Percentiles rank a stretch among this genome's conserved stretches.
phyloP scores from a whole-genome alignment of 2,797 vertebrate genomes.

The Chiropotes sagulatus region DNA sequence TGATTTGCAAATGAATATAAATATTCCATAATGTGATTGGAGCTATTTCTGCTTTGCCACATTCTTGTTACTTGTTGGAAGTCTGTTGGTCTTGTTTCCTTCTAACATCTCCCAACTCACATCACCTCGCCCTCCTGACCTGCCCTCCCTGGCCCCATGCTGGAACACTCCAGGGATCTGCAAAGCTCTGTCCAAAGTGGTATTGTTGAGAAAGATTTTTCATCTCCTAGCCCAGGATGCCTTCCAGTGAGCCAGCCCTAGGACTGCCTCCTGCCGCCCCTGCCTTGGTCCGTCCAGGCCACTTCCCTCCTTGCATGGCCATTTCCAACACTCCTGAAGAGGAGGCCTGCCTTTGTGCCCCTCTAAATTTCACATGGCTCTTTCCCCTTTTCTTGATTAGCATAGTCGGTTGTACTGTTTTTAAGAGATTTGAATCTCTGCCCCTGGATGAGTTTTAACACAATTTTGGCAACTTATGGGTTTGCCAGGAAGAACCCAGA shows the following conservation, averaged over 20 bases:
- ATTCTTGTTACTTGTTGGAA: background rate
- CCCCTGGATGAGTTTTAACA: background rate
- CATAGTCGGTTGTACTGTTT: background rate
- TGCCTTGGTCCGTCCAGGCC: no score
- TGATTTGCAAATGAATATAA: background rate
- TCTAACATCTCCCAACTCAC: background rate
- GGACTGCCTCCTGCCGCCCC: no score
- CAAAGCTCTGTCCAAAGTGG: background rate
- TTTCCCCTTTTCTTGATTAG: background rate
- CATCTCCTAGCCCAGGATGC: background rate
- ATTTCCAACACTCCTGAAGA: background rate
- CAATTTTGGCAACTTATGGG: background rate
- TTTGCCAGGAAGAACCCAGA: background rate
- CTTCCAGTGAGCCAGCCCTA: background rate
- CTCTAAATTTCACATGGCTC: background rate
- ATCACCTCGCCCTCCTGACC: background rate
- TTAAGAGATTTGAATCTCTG: background rate
- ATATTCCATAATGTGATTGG: background rate
- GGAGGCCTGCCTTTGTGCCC: background rate
- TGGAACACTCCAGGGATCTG: background rate
- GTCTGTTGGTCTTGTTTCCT: background rate
- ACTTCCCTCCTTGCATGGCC: background rate
- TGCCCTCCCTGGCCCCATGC: fast-evolving
- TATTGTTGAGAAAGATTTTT: background rate
- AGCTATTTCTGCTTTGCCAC: background rate